A percentile compares a stretch with the other conserved stretches of the same genome.
These are phyloP conservation scores for Iphiclides podalirius DNA, from an alignment of 2,888 invertebrate genomes.

Conservation along the genomic window DNA sequence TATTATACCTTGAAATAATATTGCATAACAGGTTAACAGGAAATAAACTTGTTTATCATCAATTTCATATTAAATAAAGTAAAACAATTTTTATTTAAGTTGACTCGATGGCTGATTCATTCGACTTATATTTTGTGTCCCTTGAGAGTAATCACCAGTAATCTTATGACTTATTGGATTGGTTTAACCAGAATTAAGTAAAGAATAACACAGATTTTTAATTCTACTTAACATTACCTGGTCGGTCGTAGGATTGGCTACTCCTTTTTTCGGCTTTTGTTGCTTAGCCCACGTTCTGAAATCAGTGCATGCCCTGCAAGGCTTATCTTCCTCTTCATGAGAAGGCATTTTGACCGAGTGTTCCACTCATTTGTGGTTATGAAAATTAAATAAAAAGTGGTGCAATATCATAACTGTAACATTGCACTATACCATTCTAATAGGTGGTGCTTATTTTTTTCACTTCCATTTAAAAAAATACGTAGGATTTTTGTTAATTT, in stretches of 20 bases:
- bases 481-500: not conserved
- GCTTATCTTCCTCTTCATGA: conserved; percentile 72
- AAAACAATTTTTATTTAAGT: too few species aligned
- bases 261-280: conserved; percentile 63
- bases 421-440: not conserved
- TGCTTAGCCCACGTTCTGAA: conserved; percentile 86
- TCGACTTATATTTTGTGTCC: too few species aligned
- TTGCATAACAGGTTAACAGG: too few species aligned
- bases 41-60: too few species aligned
- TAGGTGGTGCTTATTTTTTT: not conserved
- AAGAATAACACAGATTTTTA: too few species aligned
- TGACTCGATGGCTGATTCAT: too few species aligned
- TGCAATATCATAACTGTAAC: conserved; percentile 21
- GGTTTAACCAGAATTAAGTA: too few species aligned
- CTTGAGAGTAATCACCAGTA: too few species aligned
- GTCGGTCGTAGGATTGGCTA: conserved; percentile 36
- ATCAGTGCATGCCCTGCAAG: conserved; percentile 86
- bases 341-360: conserved; percentile 48
- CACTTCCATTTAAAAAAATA: not conserved
- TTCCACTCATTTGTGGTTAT: conserved; percentile 18
- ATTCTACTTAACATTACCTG: conserved; percentile 43
- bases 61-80: too few species aligned
- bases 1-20: too few species aligned
- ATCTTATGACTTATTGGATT: too few species aligned
- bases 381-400: conserved; percentile 23